phyloP scores from a whole-genome alignment of 2,797 vertebrate genomes.

The Sebastes cheni region DNA sequence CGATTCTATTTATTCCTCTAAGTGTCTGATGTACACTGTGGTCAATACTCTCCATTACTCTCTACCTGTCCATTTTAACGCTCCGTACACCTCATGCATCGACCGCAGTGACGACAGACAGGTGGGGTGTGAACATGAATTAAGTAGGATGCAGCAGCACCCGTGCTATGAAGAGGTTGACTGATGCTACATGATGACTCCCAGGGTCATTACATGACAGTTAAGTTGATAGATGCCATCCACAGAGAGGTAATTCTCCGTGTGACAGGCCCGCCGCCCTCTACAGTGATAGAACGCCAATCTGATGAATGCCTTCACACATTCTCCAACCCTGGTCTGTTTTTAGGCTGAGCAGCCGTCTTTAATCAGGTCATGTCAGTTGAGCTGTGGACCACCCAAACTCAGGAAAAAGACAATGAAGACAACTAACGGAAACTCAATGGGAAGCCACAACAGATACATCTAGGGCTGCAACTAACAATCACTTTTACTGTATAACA shows the following conservation, averaged over 20 bases:
- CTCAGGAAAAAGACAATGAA: conserved; percentile 1
- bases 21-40: conserved; percentile 3
- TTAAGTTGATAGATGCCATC: conserved; percentile 72
- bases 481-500: background rate
- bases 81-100: conserved; percentile 36
- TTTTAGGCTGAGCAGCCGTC: conserved; percentile 63
- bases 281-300: conserved; percentile 60
- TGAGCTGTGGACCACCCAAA: conserved; percentile 35
- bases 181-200: conserved; percentile 64
- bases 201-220: conserved; percentile 76
- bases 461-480: background rate
- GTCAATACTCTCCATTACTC: conserved; percentile 46
- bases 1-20: conserved; percentile 18
- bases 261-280: conserved; percentile 57
- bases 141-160: conserved; percentile 56
- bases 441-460: background rate
- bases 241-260: conserved; percentile 72
- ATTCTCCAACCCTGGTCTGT: conserved; percentile 45
- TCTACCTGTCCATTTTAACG: conserved; percentile 23
- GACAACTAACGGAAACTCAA: conserved; percentile 2
- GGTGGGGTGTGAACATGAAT: conserved; percentile 67
- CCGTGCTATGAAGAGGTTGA: conserved; percentile 44
- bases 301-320: conserved; percentile 65
- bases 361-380: conserved; percentile 55
- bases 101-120: conserved; percentile 36